phyloP scores from a whole-genome alignment of 2,113 vertebrate genomes.

The Lagopus muta region DNA sequence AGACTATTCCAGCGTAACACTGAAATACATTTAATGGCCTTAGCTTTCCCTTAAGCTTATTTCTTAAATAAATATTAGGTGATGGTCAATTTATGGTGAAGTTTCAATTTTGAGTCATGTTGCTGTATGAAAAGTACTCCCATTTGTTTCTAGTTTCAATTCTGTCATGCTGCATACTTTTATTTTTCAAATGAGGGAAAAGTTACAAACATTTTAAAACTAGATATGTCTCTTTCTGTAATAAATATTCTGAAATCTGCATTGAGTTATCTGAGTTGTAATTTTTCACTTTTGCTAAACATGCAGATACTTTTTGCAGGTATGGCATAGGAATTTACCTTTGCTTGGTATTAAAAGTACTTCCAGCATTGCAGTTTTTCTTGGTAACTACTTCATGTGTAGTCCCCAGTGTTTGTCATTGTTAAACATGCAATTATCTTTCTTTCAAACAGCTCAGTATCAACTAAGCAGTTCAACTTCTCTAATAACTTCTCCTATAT shows the following conservation, averaged over 20 bases:
- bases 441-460: neutral
- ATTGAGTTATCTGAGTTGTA: neutral
- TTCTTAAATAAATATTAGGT: neutral
- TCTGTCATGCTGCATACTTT: neutral
- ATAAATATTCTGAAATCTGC: constrained; percentile 43
- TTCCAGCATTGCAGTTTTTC: neutral
- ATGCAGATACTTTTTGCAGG: neutral
- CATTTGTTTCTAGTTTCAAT: neutral
- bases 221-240: neutral
- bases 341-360: neutral
- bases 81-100: neutral
- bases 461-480: neutral
- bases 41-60: neutral
- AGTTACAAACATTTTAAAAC: neutral
- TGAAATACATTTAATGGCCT: neutral
- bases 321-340: neutral
- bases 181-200: neutral
- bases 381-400: neutral
- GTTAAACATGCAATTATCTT: neutral
- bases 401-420: neutral
- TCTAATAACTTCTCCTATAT: neutral
- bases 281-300: neutral
- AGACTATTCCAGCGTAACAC: neutral
- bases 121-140: neutral
- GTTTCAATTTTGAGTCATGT: neutral